These are phyloP conservation scores for Halcyon malimbica DNA, from an alignment of 2,113 vertebrate genomes.

Conservation along the genomic window DNA sequence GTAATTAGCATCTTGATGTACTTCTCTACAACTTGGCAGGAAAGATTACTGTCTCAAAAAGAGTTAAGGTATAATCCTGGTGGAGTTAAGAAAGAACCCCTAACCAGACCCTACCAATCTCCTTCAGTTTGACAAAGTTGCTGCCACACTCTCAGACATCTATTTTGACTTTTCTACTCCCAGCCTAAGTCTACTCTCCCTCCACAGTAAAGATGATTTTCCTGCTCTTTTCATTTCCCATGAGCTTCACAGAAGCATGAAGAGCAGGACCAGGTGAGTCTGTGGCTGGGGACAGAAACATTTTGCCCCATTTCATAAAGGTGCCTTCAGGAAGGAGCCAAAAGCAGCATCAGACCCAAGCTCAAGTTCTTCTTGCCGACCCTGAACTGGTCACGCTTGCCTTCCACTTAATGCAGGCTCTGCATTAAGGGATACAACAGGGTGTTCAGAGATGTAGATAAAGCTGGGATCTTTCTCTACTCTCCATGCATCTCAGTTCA, in stretches of 20 bases:
- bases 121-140: background rate
- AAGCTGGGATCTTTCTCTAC: background rate
- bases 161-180: background rate
- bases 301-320: background rate
- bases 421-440: no score
- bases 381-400: background rate
- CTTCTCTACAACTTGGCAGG: background rate
- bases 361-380: background rate
- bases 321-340: background rate
- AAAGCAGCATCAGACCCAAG: background rate
- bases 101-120: rapidly evolving
- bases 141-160: rapidly evolving
- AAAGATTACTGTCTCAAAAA: background rate
- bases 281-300: background rate
- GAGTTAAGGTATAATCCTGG: background rate
- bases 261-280: background rate
- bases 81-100: background rate
- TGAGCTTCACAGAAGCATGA: background rate
- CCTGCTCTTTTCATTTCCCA: background rate
- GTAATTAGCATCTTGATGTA: background rate
- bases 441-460: rapidly evolving
- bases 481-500: background rate
- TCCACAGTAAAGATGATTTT: rapidly evolving
- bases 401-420: background rate
- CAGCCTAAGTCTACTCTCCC: background rate